phyloP scores from a whole-genome alignment of 2,797 vertebrate genomes.

The Gouania willdenowi region DNA sequence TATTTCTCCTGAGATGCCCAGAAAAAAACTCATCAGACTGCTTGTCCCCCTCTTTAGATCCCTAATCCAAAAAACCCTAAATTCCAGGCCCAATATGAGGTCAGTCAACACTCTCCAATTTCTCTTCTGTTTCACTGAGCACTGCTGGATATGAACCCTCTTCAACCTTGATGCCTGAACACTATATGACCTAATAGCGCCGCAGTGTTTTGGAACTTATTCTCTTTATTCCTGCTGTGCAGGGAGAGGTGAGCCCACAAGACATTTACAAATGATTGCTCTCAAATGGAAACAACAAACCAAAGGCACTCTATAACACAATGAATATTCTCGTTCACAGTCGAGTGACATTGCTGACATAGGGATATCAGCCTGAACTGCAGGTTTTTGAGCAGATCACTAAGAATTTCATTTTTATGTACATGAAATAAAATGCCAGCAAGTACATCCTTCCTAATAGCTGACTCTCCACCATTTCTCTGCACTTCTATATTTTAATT shows the following conservation, averaged over 20 bases:
- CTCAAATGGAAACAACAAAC: background rate
- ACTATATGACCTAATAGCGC: conserved; percentile 6
- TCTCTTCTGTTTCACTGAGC: conserved; percentile 8
- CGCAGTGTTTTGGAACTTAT: conserved; percentile 4
- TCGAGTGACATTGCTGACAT: conserved; percentile 34
- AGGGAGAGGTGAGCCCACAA: background rate
- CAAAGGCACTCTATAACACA: conserved; percentile 9
- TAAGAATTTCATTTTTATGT: conserved; percentile 18
- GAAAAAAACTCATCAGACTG: conserved; percentile 11
- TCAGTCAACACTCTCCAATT: conserved; percentile 4
- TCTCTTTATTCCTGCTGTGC: background rate
- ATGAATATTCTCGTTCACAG: conserved; percentile 15
- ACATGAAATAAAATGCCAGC: conserved; percentile 11
- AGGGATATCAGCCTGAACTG: conserved; percentile 31
- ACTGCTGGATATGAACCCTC: conserved; percentile 10
- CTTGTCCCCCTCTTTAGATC: conserved; percentile 16
- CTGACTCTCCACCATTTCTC: conserved; percentile 9
- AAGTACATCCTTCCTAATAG: conserved; percentile 2
- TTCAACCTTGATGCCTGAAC: conserved; percentile 28
- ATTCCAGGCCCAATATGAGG: conserved; percentile 46
- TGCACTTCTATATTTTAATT: conserved; percentile 51
- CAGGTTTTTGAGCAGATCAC: conserved; percentile 18
- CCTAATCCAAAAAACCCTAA: conserved; percentile 29
- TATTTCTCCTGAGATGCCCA: conserved; percentile 8
- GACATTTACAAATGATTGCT: conserved; percentile 2